Percentiles rank a stretch among this genome's conserved stretches.
phyloP scores from a whole-genome alignment of 2,797 vertebrate genomes.

The Poeciliopsis paucimaculata region DNA sequence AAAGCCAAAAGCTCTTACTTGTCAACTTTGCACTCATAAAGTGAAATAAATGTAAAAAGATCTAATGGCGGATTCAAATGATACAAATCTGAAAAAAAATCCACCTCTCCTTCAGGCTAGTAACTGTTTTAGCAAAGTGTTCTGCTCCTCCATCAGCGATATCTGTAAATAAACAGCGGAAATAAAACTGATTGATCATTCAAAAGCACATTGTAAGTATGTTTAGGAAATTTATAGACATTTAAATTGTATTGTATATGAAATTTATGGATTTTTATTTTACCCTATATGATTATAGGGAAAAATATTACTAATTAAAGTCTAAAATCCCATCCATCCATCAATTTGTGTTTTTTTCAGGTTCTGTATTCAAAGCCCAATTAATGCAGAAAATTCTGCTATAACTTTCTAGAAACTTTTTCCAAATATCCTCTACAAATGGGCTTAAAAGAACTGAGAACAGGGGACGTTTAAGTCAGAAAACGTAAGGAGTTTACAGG shows the following conservation, averaged over 20 bases:
- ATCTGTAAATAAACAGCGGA: slow-evolving; percentile 77
- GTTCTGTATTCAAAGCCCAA: neutral
- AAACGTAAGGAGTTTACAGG: neutral
- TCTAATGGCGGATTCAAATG: neutral
- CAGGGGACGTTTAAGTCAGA: neutral
- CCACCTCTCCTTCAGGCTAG: slow-evolving; percentile 91
- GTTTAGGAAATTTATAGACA: neutral
- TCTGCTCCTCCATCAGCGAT: slow-evolving; percentile 91
- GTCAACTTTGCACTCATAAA: neutral
- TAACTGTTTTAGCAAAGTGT: slow-evolving; percentile 92
- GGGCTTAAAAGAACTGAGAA: neutral
- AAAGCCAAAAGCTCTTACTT: neutral
- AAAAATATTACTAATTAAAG: neutral
- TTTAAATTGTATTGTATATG: too few relatives aligned
- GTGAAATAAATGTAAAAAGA: neutral
- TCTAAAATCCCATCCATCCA: neutral
- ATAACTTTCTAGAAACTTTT: neutral
- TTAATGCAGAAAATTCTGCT: neutral
- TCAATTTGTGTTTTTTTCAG: neutral
- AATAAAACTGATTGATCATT: neutral
- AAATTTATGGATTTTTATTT: neutral
- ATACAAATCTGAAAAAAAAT: neutral
- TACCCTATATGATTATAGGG: neutral
- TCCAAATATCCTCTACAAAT: neutral
- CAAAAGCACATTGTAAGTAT: neutral